These are phyloP conservation scores for Pygocentrus nattereri DNA, from an alignment of 2,797 vertebrate species.

Conservation along the genomic window DNA sequence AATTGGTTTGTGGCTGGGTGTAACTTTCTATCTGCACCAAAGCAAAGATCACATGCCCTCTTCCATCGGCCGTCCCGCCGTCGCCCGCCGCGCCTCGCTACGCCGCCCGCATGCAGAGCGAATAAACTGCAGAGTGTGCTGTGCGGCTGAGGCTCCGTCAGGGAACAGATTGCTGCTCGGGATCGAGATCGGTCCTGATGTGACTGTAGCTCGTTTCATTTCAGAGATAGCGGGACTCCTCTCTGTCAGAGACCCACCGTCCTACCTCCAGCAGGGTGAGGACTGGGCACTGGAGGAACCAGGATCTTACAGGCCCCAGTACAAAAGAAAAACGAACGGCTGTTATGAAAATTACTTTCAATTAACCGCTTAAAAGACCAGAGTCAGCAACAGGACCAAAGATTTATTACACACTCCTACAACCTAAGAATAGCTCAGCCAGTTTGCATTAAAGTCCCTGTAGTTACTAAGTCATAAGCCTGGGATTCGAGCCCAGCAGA, in stretches of 20 bases:
- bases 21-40: constrained; percentile 32
- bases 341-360: no score
- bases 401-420: no score
- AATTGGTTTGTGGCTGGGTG: constrained; percentile 47
- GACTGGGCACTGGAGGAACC: not conserved
- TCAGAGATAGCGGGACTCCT: constrained; percentile 1
- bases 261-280: not conserved
- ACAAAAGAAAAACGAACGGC: no score
- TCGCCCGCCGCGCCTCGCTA: not conserved
- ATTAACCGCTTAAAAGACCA: no score
- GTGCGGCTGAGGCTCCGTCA: not conserved
- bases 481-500: no score
- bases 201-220: constrained; percentile 17
- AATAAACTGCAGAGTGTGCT: constrained; percentile 1
- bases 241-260: not conserved
- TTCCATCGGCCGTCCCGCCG: not conserved
- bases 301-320: no score
- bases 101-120: not conserved
- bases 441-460: no score
- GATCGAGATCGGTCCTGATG: constrained; percentile 10
- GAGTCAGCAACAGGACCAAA: no score
- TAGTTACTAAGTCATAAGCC: no score
- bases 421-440: no score
- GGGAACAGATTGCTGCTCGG: not conserved
- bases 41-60: constrained; percentile 42